phyloP scores from a whole-genome alignment of 35 echinoderm and acorn worm genomes.

The Lytechinus variegatus region DNA sequence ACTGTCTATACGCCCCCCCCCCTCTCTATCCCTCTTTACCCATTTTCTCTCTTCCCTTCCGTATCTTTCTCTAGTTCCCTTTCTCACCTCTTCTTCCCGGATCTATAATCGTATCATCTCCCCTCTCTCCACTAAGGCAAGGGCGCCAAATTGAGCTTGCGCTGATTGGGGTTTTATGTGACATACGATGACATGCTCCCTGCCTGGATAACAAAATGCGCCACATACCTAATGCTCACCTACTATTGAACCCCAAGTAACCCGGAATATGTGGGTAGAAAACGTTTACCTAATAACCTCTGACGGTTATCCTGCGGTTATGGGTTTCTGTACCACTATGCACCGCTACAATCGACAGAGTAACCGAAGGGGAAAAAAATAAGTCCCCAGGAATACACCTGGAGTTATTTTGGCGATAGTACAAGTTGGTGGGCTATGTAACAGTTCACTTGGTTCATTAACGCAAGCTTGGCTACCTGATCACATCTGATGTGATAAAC shows the following conservation, averaged over 20 bases:
- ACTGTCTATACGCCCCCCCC: no score
- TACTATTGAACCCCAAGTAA: not conserved
- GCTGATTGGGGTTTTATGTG: not conserved
- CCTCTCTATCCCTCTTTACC: no score
- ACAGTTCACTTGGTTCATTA: slow-evolving; percentile 4
- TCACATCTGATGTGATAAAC: not conserved
- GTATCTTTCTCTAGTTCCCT: no score
- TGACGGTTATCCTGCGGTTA: not conserved
- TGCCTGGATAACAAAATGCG: not conserved
- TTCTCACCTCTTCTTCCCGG: not conserved
- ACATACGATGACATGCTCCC: not conserved
- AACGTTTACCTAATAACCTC: slow-evolving; percentile 4
- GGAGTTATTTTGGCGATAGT: not conserved
- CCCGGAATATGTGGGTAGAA: not conserved
- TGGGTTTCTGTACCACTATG: not conserved
- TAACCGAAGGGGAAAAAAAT: not conserved
- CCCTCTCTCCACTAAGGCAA: not conserved
- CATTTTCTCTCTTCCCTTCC: not conserved
- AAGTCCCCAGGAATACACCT: not conserved
- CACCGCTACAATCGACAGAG: not conserved
- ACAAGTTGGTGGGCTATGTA: not conserved
- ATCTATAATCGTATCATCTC: not conserved
- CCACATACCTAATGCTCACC: not conserved
- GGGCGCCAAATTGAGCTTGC: not conserved
- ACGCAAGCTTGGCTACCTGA: not conserved